Base-by-base conservation (phyloP, 2,888 invertebrate genomes). In the Drosophila tanythrix region DNA sequence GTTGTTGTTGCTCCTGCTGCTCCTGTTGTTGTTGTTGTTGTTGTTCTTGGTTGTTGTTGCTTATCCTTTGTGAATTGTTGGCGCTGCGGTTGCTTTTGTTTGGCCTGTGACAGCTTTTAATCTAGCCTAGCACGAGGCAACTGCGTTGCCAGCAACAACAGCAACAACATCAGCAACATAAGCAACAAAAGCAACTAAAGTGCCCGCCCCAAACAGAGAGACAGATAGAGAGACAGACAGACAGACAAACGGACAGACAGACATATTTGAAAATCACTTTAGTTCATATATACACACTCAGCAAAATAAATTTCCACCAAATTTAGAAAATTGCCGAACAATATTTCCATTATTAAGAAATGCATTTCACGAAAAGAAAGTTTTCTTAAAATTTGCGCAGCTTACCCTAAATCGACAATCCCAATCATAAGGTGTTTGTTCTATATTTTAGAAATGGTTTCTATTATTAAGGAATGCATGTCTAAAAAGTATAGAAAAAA, bases 71-170 rank as follows among this genome's bases (percentile, higher is more conserved):
- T 82, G 83, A 75, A 77, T 79, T 74, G 76, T 73, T 71, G 81
- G 73, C 63, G 74, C 81, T 88, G 88, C 82, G 89, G 88, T 87
- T 87, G 83, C 86, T 75, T 87, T 90, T 87, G 90, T 90, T 88
- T 88, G 87, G 86, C 83, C 87, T 88, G 87, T 88, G 87, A 88
- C 90, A 88, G 90, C 87, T 88, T 88, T 88, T 88, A 88, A 88
- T 87, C 86, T 90, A 82, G 81, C 83, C 86, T 70, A 82, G 83
- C 86, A 81, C 86, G 81, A 76, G 82, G 75, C 76, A 73, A 53
- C 59, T 51, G 35, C 35, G 35, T 15, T 70, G 79, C 67, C 79
- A 83, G 59, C 80, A 82, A n/a, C 61, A 68, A 27, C 58, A 68
- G 40, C 65, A 53, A 36, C 70, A 51, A 40, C 55, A 33, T 36